Evolutionary conservation across 1,140 invertebrate species (phyloP), one percentile per base, ranked within the genome.

Genomic region (Pemphigus obesinymphae): DNA sequence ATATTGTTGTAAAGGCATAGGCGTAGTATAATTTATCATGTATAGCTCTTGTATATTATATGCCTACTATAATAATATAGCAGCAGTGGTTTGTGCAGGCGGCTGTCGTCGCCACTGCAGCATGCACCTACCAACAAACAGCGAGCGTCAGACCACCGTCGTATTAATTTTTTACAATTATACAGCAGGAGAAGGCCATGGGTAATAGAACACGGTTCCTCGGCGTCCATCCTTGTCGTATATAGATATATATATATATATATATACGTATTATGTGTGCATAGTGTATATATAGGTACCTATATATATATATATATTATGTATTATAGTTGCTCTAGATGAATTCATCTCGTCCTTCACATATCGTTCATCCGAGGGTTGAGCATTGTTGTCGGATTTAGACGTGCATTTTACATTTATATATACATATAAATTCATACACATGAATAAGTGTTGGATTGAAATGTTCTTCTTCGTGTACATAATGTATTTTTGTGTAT

Each of bases 361-460:
- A 15, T n/a, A n/a, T 17, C 55, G 55, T 7, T 29, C 58, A 61
- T 61, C 61, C 61, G 29, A 63, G 61, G 29, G 61, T 63, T 63
- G 61, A 31, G 61, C 61, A 63, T 63, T 63, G 61, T 63, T 63
- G 61, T 63, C 61, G 61, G 61, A 63, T 63, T 34, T 34, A 63
- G 61, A 63, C 61, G 6, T 8, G 29, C 31, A 63, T 29, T n/a
- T n/a, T n/a, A n/a, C n/a, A n/a, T n/a, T n/a, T n/a, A n/a, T n/a
- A n/a, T n/a, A n/a, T n/a, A n/a, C n/a, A n/a, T n/a, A n/a, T n/a
- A n/a, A n/a, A n/a, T n/a, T n/a, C n/a, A n/a, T n/a, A n/a, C n/a
- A n/a, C n/a, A n/a, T n/a, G n/a, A 63, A 63, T 63, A n/a, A 34
- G 61, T 63, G 61, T 63, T 63, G 15, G 29, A 34, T 63, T 63